phyloP scores from a whole-genome alignment of 1,140 invertebrate genomes.

The Euglossa dilemma region DNA sequence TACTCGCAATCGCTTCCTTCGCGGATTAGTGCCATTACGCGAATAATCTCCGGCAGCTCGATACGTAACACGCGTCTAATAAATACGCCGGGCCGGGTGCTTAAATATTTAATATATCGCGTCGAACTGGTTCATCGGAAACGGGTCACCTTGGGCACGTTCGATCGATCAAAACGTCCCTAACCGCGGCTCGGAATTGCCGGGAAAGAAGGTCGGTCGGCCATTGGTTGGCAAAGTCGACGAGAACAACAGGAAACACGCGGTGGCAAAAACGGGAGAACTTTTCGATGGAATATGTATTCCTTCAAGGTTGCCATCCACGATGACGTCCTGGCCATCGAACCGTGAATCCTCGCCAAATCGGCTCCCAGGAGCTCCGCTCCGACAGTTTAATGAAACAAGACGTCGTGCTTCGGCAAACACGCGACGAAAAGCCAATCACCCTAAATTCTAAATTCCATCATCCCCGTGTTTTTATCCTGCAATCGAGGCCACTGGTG shows the following conservation, averaged over 20 bases:
- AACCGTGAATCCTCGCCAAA: constrained; percentile 64
- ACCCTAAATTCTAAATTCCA: constrained; percentile 39
- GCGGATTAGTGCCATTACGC: neutral
- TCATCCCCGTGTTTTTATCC: neutral
- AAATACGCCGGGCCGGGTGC: neutral
- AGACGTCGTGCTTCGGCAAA: constrained; percentile 57
- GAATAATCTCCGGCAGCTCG: neutral
- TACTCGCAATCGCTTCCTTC: neutral
- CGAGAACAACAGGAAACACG: neutral
- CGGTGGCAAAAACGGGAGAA: neutral
- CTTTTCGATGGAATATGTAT: constrained; percentile 1
- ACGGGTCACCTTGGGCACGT: neutral
- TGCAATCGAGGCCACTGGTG: neutral
- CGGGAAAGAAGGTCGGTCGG: neutral
- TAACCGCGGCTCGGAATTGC: neutral
- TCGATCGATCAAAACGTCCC: neutral
- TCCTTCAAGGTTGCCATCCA: constrained; percentile 37
- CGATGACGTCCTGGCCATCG: constrained; percentile 47
- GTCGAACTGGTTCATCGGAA: neutral
- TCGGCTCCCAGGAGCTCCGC: constrained; percentile 54
- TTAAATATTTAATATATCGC: neutral
- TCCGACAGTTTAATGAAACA: constrained; percentile 61
- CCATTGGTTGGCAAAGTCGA: neutral
- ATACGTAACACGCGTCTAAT: neutral
- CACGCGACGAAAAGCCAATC: constrained; percentile 62